Base-by-base conservation (phyloP, 1,140 invertebrate species). In the Parasteatoda tepidariorum region DNA sequence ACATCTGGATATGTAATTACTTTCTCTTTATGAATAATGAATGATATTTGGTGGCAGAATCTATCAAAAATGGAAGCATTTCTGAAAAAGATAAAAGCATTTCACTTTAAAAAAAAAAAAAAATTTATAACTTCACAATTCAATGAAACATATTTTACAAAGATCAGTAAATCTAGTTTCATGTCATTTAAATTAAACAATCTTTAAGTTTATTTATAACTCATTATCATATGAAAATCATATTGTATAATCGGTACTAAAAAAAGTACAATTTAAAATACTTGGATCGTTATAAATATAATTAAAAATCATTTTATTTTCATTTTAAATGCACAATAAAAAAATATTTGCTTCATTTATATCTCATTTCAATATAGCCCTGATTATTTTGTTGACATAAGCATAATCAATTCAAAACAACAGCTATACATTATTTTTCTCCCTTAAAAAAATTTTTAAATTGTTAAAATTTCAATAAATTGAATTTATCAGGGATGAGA, bases 1-100 rank as follows among this genome's bases (percentile, higher is more conserved):
- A 86, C 85, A 82, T 86, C 84, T 6, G 75, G 48, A 71, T 85
- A 86, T 9, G 30, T 61, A 26, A 76, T 41, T 66, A 76, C 55
- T 13, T 68, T 54, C 41, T 81, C 54, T 54, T 85, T 59, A n/a
- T 57, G 68, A 3, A 86, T 18, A 24, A 86, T 78, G 84, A 81
- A 82, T 26, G 81, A 84, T 41, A 83, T 61, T 64, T 86, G 85
- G 64, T 82, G 73, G 38, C 79, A 85, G 3, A 84, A 54, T 38
- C 84, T 59, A 28, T 70, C 61, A 61, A 86, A 84, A 4, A 86
- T 84, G 48, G 81, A 84, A 22, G 66, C 55, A 74, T 83, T 70
- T 2, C 85, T 87, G 57, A 64, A 81, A 70, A 30, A 24, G 9
- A 24, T 41, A 76, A 33, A 62, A 62, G 22, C 24, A 38, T 5